Evolutionary conservation across 2,113 vertebrate species (phyloP).

Genomic region (Eurystomus gularis): DNA sequence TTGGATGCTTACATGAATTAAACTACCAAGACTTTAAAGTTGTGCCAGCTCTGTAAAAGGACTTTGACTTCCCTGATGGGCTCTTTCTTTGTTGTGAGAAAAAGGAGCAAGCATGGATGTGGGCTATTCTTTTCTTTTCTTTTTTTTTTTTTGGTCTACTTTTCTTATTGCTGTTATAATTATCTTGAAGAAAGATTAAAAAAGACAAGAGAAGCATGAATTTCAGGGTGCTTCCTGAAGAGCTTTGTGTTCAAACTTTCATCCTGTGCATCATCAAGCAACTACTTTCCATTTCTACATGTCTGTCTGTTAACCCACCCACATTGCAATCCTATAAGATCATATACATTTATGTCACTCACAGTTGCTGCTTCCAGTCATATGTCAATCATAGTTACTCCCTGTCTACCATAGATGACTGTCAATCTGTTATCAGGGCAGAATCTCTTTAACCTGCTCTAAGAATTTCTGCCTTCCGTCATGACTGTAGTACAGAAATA

Average conservation of each 20-base stretch:
- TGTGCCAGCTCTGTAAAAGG: background rate
- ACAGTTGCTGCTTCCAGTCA: conserved; percentile 13
- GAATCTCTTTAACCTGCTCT: conserved; percentile 6
- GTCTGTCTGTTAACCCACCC: conserved; percentile 37
- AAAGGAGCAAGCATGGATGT: background rate
- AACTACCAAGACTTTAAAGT: background rate
- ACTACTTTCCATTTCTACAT: background rate
- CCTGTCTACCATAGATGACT: background rate
- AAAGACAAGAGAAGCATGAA: background rate
- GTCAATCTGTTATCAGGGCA: conserved; percentile 37
- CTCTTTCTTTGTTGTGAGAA: background rate
- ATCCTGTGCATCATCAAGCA: background rate
- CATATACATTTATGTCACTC: conserved; percentile 29
- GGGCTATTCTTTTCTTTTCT: background rate
- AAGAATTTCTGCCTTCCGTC: background rate
- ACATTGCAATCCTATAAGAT: background rate
- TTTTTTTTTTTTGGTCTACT: background rate
- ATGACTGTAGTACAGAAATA: conserved; percentile 28
- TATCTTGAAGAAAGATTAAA: conserved; percentile 14
- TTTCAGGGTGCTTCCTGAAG: background rate
- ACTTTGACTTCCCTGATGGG: background rate
- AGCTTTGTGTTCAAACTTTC: conserved; percentile 19
- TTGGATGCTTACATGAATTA: background rate
- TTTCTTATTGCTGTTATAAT: conserved; percentile 14
- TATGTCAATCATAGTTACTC: conserved; percentile 39